phyloP scores from a whole-genome alignment of 2,113 vertebrate species.

The Tragulus kanchil region DNA sequence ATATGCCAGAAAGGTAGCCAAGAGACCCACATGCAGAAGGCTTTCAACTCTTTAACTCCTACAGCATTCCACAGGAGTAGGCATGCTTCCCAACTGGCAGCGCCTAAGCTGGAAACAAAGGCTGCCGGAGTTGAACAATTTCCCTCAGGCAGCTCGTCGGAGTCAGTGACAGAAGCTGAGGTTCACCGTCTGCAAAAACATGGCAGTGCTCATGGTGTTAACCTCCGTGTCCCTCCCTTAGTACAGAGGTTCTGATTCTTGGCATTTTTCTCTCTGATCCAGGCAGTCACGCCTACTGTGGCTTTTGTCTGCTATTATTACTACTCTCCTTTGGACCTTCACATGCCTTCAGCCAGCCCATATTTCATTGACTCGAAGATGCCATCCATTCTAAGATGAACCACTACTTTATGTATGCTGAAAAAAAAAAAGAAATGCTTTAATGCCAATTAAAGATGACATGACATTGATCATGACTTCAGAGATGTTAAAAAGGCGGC shows the following conservation, averaged over 20 bases:
- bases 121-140: neutral
- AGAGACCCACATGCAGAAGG: neutral
- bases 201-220: rapidly evolving
- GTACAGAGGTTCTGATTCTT: neutral
- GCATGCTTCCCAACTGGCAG: slow-evolving; percentile 21
- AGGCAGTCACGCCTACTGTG: neutral
- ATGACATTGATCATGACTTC: neutral
- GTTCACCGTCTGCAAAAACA: neutral
- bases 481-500: neutral
- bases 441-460: neutral
- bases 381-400: neutral
- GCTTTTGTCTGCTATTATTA: neutral
- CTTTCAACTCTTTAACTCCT: neutral
- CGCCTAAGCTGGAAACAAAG: slow-evolving; percentile 52
- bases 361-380: neutral
- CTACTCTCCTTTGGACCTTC: neutral
- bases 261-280: slow-evolving; percentile 17
- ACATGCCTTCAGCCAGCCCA: neutral
- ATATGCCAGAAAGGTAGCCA: neutral
- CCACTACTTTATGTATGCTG: neutral
- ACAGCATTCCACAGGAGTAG: slow-evolving; percentile 32
- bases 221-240: neutral
- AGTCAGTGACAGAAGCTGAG: slow-evolving; percentile 29
- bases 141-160: slow-evolving; percentile 67
- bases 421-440: neutral